Evolutionary conservation across 2,797 vertebrate species (phyloP).

Genomic region (Acanthurus lineatus): DNA sequence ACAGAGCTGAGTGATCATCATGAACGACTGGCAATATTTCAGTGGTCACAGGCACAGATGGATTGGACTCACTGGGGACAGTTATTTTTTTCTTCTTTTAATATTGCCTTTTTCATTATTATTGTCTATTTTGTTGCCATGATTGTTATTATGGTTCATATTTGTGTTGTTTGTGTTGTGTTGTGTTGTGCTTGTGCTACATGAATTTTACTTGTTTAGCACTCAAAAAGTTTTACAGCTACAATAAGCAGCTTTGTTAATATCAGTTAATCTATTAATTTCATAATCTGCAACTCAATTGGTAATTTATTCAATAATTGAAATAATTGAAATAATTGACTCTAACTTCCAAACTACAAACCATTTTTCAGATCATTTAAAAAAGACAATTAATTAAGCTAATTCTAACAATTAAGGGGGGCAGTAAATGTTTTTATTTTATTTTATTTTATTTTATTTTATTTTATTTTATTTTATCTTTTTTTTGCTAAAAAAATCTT

Average conservation of each 20-base stretch:
- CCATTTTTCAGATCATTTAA: too few species aligned
- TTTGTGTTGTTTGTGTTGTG: too few species aligned
- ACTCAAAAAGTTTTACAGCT: not conserved
- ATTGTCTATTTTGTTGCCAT: not conserved
- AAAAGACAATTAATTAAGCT: too few species aligned
- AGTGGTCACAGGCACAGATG: not conserved
- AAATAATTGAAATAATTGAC: too few species aligned
- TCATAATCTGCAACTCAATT: not conserved
- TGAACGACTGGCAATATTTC: constrained; percentile 10
- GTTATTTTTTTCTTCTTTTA: not conserved
- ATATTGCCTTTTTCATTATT: not conserved
- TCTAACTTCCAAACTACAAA: too few species aligned
- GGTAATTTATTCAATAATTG: not conserved
- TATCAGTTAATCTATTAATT: too few species aligned
- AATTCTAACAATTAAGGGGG: too few species aligned
- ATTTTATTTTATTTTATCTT: too few species aligned
- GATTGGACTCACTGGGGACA: not conserved
- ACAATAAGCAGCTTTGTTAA: not conserved
- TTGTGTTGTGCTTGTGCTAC: not conserved
- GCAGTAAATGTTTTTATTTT: too few species aligned
- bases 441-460: too few species aligned
- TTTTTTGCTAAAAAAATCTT: not conserved
- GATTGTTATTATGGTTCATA: not conserved
- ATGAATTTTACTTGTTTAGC: not conserved
- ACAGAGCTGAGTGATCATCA: constrained; percentile 15